A percentile compares a stretch with the other conserved stretches of the same genome.
These are phyloP conservation scores for Apostichopus parvimensis DNA, from an alignment of 35 echinoderm and acorn worm genomes.

Conservation along the genomic window DNA sequence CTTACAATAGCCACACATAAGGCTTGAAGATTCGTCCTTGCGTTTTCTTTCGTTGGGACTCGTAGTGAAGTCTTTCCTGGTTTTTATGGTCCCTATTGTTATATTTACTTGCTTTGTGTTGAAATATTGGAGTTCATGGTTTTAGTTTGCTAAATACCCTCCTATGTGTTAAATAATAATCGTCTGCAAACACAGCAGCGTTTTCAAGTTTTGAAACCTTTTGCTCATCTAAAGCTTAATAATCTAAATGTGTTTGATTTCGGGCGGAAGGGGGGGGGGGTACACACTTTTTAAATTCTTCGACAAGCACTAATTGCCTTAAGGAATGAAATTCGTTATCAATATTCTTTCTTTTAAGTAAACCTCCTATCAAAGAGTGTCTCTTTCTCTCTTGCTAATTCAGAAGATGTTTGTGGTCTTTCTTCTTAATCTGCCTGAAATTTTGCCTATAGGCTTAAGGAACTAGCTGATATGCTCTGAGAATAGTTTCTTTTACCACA, in stretches of 20 bases:
- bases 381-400: background rate
- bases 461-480: constrained; percentile 28
- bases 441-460: background rate
- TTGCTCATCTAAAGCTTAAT: background rate
- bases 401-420: too few species aligned
- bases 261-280: too few species aligned
- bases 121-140: background rate
- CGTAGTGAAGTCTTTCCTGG: too few species aligned
- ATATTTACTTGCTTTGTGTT: background rate
- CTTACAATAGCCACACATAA: constrained; percentile 16
- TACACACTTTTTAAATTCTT: constrained; percentile 30
- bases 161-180: constrained; percentile 36
- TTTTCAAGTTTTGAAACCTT: background rate
- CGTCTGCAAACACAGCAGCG: constrained; percentile 27
- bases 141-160: background rate
- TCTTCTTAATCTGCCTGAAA: too few species aligned
- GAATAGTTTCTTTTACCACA: constrained; percentile 1
- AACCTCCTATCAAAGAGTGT: too few species aligned
- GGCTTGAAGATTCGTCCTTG: background rate
- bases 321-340: too few species aligned
- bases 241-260: background rate
- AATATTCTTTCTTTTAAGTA: too few species aligned
- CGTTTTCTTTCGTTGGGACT: background rate
- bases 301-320: background rate
- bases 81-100: background rate